Evolutionary conservation across 2,888 invertebrate species (phyloP).

Genomic region (Sabatieria punctata): DNA sequence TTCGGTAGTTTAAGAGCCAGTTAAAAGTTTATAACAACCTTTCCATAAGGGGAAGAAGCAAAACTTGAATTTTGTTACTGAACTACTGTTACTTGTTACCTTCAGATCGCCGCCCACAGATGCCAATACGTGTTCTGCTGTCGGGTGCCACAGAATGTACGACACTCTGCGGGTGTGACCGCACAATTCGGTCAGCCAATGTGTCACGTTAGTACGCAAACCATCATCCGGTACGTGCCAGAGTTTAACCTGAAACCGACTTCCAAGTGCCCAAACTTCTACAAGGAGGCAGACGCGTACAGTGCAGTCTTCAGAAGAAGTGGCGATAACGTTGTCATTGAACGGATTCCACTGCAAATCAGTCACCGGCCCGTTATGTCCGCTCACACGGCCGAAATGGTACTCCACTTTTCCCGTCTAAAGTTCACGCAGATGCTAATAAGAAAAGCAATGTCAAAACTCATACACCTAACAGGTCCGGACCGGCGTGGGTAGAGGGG

Average conservation of each 20-base stretch:
- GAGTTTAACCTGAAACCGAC: conserved; percentile 11
- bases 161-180: conserved; percentile 82
- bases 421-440: conserved; percentile 21
- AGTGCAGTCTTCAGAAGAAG: conserved; percentile 88
- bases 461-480: neutral
- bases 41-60: too few species aligned
- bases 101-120: conserved; percentile 50
- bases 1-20: too few species aligned
- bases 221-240: conserved; percentile 14
- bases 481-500: too few species aligned
- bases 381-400: conserved; percentile 81
- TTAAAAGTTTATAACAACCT: too few species aligned
- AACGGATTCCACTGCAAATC: conserved; percentile 97
- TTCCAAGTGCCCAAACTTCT: conserved; percentile 1
- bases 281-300: conserved; percentile 33
- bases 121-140: conserved; percentile 78
- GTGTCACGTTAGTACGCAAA: conserved; percentile 55
- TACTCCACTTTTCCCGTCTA: conserved; percentile 85
- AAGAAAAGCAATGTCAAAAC: neutral
- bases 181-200: conserved; percentile 76
- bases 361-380: conserved; percentile 85
- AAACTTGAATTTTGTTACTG: too few species aligned
- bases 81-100: too few species aligned
- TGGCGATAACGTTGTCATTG: conserved; percentile 92
- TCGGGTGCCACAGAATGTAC: conserved; percentile 87